Conservation (phyloP, 2,888 invertebrate genomes). For the Liodrosophila aerea region DNA sequence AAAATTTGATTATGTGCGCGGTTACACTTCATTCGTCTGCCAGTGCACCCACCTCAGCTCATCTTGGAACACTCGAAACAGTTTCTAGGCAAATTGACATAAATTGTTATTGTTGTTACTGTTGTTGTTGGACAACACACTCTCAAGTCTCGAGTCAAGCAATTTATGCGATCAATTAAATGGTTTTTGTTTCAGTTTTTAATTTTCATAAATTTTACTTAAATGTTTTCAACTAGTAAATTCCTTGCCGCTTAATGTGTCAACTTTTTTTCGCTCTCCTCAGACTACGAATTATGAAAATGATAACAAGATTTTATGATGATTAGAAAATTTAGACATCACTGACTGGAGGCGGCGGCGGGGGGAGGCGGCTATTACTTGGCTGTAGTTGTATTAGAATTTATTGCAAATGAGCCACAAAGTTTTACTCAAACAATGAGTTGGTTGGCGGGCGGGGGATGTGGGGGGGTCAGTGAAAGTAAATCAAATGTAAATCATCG, state of each 20-base stretch:
- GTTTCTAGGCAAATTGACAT: slow-evolving; percentile 55
- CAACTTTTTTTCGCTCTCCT: slow-evolving; percentile 41
- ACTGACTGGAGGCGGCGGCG: no score
- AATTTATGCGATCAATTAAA: slow-evolving; percentile 80
- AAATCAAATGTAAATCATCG: slow-evolving; percentile 79
- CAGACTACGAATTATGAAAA: slow-evolving; percentile 57
- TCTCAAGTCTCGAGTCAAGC: slow-evolving; percentile 26
- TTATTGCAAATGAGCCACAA: slow-evolving; percentile 70
- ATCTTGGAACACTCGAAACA: neutral
- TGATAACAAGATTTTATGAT: slow-evolving; percentile 77
- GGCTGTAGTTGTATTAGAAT: slow-evolving; percentile 63
- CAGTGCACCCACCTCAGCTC: slow-evolving; percentile 6
- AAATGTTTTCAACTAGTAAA: slow-evolving; percentile 68
- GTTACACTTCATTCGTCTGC: slow-evolving; percentile 69
- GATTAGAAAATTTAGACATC: slow-evolving; percentile 70
- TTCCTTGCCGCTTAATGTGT: slow-evolving; percentile 67
- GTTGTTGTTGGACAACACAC: slow-evolving; percentile 22
- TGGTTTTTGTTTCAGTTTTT: slow-evolving; percentile 71
- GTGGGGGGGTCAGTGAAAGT: slow-evolving; percentile 40
- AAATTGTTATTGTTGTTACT: slow-evolving; percentile 55
- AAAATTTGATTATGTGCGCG: slow-evolving; percentile 75
- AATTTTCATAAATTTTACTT: slow-evolving; percentile 82
- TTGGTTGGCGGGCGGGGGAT: no score
- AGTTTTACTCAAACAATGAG: slow-evolving; percentile 19
- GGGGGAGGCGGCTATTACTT: slow-evolving; percentile 22